phyloP scores from a whole-genome alignment of 1,140 invertebrate species.

The Procambarus virginalis region DNA sequence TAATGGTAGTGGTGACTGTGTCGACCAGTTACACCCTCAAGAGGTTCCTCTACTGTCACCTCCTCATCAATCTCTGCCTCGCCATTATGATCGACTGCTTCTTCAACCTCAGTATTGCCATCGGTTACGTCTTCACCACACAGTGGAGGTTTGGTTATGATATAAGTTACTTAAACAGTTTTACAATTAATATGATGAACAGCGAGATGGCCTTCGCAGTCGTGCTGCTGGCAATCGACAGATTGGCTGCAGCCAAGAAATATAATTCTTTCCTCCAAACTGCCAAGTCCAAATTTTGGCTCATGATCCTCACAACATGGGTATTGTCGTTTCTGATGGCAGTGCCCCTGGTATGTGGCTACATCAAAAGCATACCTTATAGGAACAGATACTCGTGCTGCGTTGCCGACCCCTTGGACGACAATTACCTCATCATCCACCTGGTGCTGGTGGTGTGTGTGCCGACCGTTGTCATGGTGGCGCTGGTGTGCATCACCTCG shows the following conservation, averaged over 20 bases:
- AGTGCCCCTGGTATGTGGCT: constrained; percentile 44
- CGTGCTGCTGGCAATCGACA: constrained; percentile 58
- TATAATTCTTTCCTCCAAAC: constrained; percentile 41
- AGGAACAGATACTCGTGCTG: constrained; percentile 66
- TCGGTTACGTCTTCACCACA: constrained; percentile 62
- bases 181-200: constrained; percentile 63
- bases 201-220: constrained; percentile 63
- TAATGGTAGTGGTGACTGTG: constrained; percentile 67
- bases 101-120: constrained; percentile 62
- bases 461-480: constrained; percentile 38
- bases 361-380: constrained; percentile 63
- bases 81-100: constrained; percentile 60
- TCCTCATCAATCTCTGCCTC: constrained; percentile 62
- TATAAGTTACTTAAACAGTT: constrained; percentile 59
- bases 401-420: constrained; percentile 56
- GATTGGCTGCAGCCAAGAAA: constrained; percentile 63
- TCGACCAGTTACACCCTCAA: constrained; percentile 65
- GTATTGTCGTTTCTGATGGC: constrained; percentile 31
- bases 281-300: constrained; percentile 43
- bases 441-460: constrained; percentile 37
- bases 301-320: constrained; percentile 61
- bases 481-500: constrained; percentile 26
- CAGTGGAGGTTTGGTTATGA: constrained; percentile 66
- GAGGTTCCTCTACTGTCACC: constrained; percentile 56
- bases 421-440: constrained; percentile 61